phyloP scores from a whole-genome alignment of 2,797 vertebrate species.

The Sphaeramia orbicularis region DNA sequence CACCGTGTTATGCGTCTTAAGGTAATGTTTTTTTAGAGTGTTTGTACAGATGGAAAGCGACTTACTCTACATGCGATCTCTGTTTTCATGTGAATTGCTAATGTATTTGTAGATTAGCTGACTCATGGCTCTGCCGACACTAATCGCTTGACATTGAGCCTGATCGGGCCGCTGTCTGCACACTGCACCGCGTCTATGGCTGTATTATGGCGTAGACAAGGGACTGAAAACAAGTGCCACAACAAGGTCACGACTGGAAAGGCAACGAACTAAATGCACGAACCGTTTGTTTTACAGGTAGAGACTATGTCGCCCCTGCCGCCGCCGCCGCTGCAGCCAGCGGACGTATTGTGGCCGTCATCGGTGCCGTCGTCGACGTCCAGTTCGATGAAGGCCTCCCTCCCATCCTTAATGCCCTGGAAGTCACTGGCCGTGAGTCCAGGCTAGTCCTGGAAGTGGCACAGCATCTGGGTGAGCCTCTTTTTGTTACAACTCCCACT shows the following conservation, averaged over 20 bases:
- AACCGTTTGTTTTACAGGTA: conserved; percentile 77
- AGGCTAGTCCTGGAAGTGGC: conserved; percentile 92
- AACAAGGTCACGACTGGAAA: too few relatives aligned
- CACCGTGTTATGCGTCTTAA: neutral
- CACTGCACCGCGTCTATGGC: too few relatives aligned
- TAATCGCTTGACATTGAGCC: conserved; percentile 64
- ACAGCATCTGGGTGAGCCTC: conserved; percentile 84
- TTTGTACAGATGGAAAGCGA: fast-evolving
- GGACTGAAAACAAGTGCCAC: too few relatives aligned
- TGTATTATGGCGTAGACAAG: too few relatives aligned
- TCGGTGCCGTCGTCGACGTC: conserved; percentile 93
- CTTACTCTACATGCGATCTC: fast-evolving
- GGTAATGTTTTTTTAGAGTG: neutral
- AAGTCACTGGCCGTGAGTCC: conserved; percentile 88
- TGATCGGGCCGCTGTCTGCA: too few relatives aligned
- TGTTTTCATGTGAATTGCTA: fast-evolving
- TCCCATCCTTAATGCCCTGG: conserved; percentile 92
- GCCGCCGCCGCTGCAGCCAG: conserved; percentile 56
- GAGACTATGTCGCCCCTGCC: conserved; percentile 88
- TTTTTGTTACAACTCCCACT: too few relatives aligned
- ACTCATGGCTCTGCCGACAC: neutral
- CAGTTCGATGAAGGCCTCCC: conserved; percentile 93
- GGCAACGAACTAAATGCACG: too few relatives aligned
- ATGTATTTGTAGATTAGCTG: neutral
- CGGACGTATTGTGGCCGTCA: conserved; percentile 92